phyloP scores from a whole-genome alignment of 2,888 invertebrate species.

The Hoplodrina ambigua region DNA sequence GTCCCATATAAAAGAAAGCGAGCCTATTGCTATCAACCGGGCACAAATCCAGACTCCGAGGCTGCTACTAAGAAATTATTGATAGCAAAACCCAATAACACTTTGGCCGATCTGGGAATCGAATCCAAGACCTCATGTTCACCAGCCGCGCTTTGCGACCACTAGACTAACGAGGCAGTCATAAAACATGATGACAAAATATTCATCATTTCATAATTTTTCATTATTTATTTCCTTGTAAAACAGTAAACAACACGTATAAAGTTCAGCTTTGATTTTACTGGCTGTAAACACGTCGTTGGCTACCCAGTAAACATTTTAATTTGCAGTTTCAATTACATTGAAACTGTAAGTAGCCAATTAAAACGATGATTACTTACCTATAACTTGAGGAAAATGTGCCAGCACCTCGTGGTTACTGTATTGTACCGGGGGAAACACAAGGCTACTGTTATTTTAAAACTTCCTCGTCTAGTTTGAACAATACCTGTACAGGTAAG shows the following conservation, averaged over 20 bases:
- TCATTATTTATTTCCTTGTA: neutral
- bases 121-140: too few species aligned
- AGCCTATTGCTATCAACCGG: too few species aligned
- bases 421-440: conserved; percentile 39
- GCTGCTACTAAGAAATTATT: too few species aligned
- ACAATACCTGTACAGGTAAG: conserved; percentile 3
- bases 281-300: conserved; percentile 1
- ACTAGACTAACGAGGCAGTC: too few species aligned
- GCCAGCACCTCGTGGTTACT: neutral
- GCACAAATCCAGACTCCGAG: too few species aligned
- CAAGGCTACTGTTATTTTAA: conserved; percentile 34
- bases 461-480: conserved; percentile 16
- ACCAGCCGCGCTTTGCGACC: too few species aligned
- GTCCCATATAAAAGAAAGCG: too few species aligned
- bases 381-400: conserved; percentile 43
- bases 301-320: conserved; percentile 15
- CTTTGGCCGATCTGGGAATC: too few species aligned
- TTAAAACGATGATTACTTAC: conserved; percentile 13
- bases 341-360: conserved; percentile 10
- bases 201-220: conserved; percentile 2
- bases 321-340: conserved; percentile 15
- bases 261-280: conserved; percentile 4
- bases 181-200: neutral
- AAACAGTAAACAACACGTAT: neutral
- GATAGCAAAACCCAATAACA: too few species aligned